Evolutionary conservation across 2,797 vertebrate genomes (phyloP).

Genomic region (Dallia pectoralis): DNA sequence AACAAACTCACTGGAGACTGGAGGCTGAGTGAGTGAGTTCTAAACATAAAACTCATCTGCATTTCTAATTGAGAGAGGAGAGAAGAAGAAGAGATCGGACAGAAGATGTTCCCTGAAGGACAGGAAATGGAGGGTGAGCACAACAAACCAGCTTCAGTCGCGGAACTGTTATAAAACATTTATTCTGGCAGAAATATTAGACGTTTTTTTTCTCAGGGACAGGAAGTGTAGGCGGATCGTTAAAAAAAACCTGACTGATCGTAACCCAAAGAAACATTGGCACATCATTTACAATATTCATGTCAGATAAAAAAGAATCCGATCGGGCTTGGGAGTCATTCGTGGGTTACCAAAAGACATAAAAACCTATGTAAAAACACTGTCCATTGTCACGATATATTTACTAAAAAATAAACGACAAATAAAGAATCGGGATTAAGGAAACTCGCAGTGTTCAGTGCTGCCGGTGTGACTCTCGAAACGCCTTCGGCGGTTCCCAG

Average conservation of each 20-base stretch:
- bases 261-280: slow-evolving; percentile 44
- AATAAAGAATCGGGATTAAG: slow-evolving; percentile 20
- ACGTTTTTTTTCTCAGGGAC: slow-evolving; percentile 29
- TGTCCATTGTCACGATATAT: slow-evolving; percentile 34
- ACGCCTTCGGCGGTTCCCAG: too few relatives aligned
- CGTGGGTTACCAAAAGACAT: slow-evolving; percentile 40
- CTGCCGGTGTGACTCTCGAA: neutral
- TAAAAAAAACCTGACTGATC: slow-evolving; percentile 53
- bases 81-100: neutral
- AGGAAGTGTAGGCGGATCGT: slow-evolving; percentile 22
- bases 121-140: neutral
- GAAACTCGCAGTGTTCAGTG: slow-evolving; percentile 30
- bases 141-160: slow-evolving; percentile 17
- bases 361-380: slow-evolving; percentile 65
- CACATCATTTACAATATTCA: slow-evolving; percentile 31
- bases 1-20: neutral
- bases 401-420: slow-evolving; percentile 39
- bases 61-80: slow-evolving; percentile 3
- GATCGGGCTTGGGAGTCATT: slow-evolving; percentile 7
- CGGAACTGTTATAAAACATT: slow-evolving; percentile 57
- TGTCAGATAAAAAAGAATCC: neutral
- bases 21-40: neutral
- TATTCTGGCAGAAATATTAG: slow-evolving; percentile 47
- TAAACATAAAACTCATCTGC: slow-evolving; percentile 14
- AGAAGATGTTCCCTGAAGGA: neutral